Percentiles rank a stretch among this genome's conserved stretches.
These are phyloP conservation scores for Sylvilagus floridanus DNA, from an alignment of 2,797 vertebrate species.

Conservation along the genomic window DNA sequence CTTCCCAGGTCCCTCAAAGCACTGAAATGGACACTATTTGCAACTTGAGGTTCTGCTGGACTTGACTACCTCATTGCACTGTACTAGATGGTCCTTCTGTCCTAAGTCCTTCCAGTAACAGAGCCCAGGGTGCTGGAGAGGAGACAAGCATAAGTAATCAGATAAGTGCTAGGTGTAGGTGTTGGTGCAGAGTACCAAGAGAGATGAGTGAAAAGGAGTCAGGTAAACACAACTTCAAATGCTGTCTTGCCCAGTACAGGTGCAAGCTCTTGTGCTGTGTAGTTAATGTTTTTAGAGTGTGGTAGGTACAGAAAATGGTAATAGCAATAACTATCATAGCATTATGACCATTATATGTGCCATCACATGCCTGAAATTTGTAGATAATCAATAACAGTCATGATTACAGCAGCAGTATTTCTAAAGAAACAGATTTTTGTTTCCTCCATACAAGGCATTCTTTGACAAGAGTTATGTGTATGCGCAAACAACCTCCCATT, in stretches of 20 bases:
- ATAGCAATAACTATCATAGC: not conserved
- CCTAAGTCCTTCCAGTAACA: not conserved
- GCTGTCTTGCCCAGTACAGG: not conserved
- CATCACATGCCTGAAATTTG: not conserved
- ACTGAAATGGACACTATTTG: not conserved
- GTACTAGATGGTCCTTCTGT: not conserved
- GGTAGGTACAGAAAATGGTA: not conserved
- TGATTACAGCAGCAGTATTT: not conserved
- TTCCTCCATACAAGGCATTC: not conserved
- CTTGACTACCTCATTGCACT: not conserved
- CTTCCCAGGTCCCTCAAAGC: not conserved
- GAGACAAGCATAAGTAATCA: not conserved
- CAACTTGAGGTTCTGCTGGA: not conserved
- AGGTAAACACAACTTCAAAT: not conserved
- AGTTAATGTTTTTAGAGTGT: not conserved
- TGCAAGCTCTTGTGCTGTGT: not conserved
- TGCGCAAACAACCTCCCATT: slow-evolving; percentile 36
- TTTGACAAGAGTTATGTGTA: slow-evolving; percentile 26
- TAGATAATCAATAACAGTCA: not conserved
- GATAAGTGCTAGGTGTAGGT: not conserved
- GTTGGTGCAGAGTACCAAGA: not conserved
- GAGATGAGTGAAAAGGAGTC: not conserved
- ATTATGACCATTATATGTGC: not conserved
- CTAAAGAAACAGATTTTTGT: slow-evolving; percentile 15
- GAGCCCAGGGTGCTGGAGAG: not conserved